Conservation (phyloP, 2,113 vertebrate species). For the Micronycteris hirsuta region DNA sequence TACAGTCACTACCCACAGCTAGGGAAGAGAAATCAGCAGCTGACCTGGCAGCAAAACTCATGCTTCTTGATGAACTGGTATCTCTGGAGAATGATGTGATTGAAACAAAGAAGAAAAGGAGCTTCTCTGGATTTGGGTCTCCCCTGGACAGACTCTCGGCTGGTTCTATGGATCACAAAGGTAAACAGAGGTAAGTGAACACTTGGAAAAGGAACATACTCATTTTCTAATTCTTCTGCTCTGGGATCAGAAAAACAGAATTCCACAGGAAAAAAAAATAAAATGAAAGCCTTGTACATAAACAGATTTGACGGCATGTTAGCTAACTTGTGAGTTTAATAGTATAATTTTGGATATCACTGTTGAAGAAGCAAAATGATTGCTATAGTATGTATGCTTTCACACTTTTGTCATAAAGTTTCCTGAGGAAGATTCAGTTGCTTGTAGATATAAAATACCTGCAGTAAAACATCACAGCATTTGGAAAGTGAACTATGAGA, state of each 20-base stretch:
- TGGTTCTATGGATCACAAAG: conserved; percentile 82
- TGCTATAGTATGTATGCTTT: rapidly evolving
- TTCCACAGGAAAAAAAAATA: neutral
- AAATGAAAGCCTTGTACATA: neutral
- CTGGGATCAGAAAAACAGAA: neutral
- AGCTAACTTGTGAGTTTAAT: neutral
- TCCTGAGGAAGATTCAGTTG: neutral
- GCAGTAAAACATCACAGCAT: neutral
- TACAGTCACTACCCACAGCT: neutral
- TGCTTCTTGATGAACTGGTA: conserved; percentile 83
- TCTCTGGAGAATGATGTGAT: conserved; percentile 89
- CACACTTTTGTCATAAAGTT: neutral
- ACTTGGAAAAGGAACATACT: neutral
- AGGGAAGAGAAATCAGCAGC: conserved; percentile 77
- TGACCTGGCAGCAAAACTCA: conserved; percentile 79
- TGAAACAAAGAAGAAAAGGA: conserved; percentile 92
- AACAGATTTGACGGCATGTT: neutral
- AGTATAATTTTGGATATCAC: neutral
- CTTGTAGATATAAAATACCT: neutral
- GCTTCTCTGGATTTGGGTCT: conserved; percentile 87
- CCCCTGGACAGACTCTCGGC: conserved; percentile 90
- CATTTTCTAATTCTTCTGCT: neutral
- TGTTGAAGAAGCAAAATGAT: neutral
- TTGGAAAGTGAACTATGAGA: neutral
- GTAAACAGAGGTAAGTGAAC: conserved; percentile 86